Percentiles rank a stretch among this genome's conserved stretches.
Conservation (phyloP, 2,797 vertebrate species). For the Peromyscus melanophrys region DNA sequence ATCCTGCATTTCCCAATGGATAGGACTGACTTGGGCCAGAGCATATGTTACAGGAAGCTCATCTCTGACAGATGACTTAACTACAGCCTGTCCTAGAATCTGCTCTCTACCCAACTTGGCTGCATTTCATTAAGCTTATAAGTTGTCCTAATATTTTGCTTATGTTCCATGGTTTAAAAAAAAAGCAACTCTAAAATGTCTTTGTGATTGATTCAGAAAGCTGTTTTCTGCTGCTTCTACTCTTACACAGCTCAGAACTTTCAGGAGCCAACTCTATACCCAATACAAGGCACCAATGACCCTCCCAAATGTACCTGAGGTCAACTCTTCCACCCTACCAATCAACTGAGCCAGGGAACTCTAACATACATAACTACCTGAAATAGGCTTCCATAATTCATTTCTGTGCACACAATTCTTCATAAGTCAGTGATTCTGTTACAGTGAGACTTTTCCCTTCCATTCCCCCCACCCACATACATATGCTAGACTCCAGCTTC, state of each 20-base stretch:
- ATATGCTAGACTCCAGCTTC: neutral
- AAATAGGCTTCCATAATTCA: neutral
- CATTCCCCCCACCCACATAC: fast-evolving
- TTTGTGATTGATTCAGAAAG: constrained; percentile 56
- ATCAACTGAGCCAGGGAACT: neutral
- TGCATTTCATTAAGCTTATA: constrained; percentile 60
- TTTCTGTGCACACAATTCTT: neutral
- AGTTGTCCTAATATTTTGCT: constrained; percentile 68
- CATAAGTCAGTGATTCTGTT: neutral
- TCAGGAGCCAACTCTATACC: constrained; percentile 6
- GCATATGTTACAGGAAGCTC: constrained; percentile 25
- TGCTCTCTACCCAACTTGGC: constrained; percentile 22
- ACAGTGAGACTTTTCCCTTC: neutral
- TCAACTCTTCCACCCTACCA: neutral
- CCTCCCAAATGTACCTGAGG: neutral
- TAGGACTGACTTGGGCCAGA: constrained; percentile 57
- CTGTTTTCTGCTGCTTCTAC: neutral
- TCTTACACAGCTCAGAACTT: constrained; percentile 38
- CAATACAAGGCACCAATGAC: neutral
- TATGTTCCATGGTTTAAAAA: constrained; percentile 28
- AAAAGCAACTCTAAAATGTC: constrained; percentile 20
- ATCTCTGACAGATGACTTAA: neutral
- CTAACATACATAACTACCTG: neutral
- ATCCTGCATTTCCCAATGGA: constrained; percentile 44
- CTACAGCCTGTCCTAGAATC: constrained; percentile 56